Conservation (phyloP, 2,888 invertebrate genomes). For the Stenodema calcarata region DNA sequence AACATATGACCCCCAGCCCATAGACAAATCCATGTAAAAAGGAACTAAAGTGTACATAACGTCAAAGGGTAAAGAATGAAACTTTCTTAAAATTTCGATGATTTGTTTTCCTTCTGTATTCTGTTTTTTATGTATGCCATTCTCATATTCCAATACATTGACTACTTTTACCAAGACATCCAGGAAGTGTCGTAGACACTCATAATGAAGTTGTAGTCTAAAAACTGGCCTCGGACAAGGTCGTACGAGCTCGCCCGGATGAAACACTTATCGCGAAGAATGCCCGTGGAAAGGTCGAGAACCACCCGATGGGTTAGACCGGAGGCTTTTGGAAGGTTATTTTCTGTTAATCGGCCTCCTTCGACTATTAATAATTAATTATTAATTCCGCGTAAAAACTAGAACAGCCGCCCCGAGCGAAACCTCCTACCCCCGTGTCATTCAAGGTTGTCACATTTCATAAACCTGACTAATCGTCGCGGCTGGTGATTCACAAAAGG, state of each 20-base stretch:
- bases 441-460: background rate
- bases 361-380: no score
- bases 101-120: no score
- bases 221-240: background rate
- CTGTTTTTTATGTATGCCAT: no score
- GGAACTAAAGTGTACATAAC: no score
- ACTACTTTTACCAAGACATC: background rate
- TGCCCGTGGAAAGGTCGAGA: background rate
- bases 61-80: no score
- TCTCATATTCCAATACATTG: no score
- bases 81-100: no score
- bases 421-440: background rate
- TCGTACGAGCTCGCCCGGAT: background rate
- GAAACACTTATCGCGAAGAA: background rate
- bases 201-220: background rate
- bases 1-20: no score
- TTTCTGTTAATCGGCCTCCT: background rate
- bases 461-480: background rate
- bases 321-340: background rate
- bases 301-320: background rate
- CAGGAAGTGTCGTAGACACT: background rate
- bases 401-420: background rate
- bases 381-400: background rate
- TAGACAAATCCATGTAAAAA: no score
- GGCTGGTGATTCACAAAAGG: background rate